A percentile compares a stretch with the other conserved stretches of the same genome.
Evolutionary conservation across 92 coral and sea anemone species (phyloP).

Genomic region (Epizoanthus stellaris): DNA sequence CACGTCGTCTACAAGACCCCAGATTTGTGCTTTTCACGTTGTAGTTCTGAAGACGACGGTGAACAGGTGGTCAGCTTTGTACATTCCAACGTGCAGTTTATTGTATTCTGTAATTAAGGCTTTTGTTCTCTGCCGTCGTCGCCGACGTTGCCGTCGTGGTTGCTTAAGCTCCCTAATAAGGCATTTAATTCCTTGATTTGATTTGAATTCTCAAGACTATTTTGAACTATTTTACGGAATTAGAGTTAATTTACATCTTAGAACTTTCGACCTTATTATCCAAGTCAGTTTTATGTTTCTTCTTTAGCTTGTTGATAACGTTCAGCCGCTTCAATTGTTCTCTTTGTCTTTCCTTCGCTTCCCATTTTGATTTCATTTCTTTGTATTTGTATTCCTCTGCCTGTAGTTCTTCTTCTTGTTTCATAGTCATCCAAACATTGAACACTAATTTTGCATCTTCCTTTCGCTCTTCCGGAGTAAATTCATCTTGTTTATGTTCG

Average conservation of each 20-base stretch:
- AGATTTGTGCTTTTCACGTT: too few relatives aligned
- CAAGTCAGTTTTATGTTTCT: background rate
- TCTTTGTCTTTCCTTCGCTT: slow-evolving; percentile 75
- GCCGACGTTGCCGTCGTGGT: too few relatives aligned
- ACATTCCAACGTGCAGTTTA: too few relatives aligned
- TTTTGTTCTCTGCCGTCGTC: too few relatives aligned
- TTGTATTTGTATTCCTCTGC: slow-evolving; percentile 76
- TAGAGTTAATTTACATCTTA: background rate
- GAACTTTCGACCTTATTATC: background rate
- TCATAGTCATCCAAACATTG: slow-evolving; percentile 92
- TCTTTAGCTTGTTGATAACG: slow-evolving; percentile 49
- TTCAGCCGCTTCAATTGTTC: slow-evolving; percentile 58
- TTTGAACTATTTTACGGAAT: background rate
- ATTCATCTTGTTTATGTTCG: slow-evolving; percentile 59
- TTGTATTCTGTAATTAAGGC: too few relatives aligned
- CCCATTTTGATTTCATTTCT: slow-evolving; percentile 95
- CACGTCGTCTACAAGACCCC: too few relatives aligned
- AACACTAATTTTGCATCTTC: slow-evolving; percentile 86
- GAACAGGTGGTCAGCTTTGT: too few relatives aligned
- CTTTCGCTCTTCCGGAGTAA: slow-evolving; percentile 68
- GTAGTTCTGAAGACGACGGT: too few relatives aligned
- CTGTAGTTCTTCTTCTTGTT: slow-evolving; percentile 77
- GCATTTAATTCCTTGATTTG: too few relatives aligned
- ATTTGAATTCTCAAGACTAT: background rate
- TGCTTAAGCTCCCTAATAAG: too few relatives aligned